Base-by-base conservation (phyloP, 2,888 invertebrate genomes). In the Leptinotarsa rubiginosa region DNA sequence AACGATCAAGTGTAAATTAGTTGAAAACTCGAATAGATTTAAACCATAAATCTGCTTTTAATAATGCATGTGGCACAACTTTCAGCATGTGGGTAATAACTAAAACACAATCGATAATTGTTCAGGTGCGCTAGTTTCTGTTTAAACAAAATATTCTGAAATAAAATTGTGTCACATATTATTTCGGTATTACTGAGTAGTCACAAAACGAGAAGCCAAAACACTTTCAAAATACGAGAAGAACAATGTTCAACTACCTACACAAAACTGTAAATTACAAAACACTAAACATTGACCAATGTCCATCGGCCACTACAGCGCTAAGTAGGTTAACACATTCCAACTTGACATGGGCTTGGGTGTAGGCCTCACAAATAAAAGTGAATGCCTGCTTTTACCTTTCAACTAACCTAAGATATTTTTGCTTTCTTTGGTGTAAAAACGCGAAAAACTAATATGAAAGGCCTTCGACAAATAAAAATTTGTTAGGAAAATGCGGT, bases 401-500 rank as follows among this genome's bases (percentile, higher is more conserved):
- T 59, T 25, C 3, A 54, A 1, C 10, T 41, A 12, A 2, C 41
- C 41, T 3, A 41, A 41, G 50, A 50, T 50, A 50, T 5, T 16
- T 50, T 50, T 50, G 50, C n/a, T 4, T 50, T 50, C 41, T 41
- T 41, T 12, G 41, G 41, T 10, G 10, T 41, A 41, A 10, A 41
- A 41, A 10, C 12, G 41, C 10, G 41, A 41, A 12, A 41, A 41
- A 41, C 10, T 10, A 41, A 41, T 41, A 10, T 2, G 41, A 41
- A 41, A 41, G 41, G 41, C 41, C 41, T 41, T 41, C 41, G 5
- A 41, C 10, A 41, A 77, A 67, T 66, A 72, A 74, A 47, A 70
- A 77, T 79, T 81, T 77, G 80, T 69, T 74, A 64, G 72, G 84
- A 86, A 56, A 90, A 89, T 87, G 89, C 90, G 90, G 90, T 90